Evolutionary conservation across 35 echinoderm and acorn worm genomes (phyloP).

Genomic region (Ptychodera flava): DNA sequence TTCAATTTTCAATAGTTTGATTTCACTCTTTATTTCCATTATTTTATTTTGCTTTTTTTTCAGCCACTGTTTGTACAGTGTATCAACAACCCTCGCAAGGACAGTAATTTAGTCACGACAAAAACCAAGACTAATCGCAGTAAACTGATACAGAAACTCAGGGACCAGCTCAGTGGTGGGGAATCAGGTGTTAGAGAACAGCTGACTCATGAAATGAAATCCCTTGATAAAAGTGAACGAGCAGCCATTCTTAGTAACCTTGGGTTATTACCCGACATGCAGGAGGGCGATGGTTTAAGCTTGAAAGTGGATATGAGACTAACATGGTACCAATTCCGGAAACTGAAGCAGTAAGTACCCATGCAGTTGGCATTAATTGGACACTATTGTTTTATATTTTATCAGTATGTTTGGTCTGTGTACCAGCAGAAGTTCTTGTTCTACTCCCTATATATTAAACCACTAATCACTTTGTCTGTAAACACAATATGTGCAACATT

Average conservation of each 20-base stretch:
- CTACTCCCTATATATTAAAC: too few species aligned
- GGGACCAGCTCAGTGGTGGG: background rate
- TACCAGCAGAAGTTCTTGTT: too few species aligned
- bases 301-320: background rate
- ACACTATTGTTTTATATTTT: too few species aligned
- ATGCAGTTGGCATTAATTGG: too few species aligned
- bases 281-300: background rate
- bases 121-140: background rate
- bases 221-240: background rate
- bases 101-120: background rate
- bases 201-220: background rate
- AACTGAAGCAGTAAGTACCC: background rate
- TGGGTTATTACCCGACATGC: background rate
- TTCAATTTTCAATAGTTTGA: background rate
- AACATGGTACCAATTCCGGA: background rate
- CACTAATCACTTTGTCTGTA: too few species aligned
- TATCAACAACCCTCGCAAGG: background rate
- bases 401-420: too few species aligned
- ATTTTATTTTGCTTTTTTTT: background rate
- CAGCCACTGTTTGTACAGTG: background rate
- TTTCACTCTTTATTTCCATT: background rate
- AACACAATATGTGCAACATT: too few species aligned
- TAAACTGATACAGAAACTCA: background rate
- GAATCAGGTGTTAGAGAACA: background rate
- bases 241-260: background rate